These are phyloP conservation scores for Enoplolaimus lenunculus DNA, from an alignment of 2,888 invertebrate species.

Conservation along the genomic window DNA sequence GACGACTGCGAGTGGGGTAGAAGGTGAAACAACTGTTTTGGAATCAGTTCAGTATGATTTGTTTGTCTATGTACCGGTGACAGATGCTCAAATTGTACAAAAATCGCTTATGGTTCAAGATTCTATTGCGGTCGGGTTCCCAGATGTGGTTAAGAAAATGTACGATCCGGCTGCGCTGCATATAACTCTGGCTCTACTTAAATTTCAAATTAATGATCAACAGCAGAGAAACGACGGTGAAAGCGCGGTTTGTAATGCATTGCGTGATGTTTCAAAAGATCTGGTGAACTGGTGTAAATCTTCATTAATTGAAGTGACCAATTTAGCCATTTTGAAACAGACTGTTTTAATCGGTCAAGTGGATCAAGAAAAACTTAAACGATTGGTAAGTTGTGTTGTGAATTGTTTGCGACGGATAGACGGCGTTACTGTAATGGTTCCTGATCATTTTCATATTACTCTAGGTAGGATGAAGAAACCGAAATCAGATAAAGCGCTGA, in stretches of 20 bases:
- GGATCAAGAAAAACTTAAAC: neutral
- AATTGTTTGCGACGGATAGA: neutral
- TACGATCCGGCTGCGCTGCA: neutral
- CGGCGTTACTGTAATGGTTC: too few relatives aligned
- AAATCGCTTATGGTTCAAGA: neutral
- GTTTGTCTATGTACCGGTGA: neutral
- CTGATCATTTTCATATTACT: neutral
- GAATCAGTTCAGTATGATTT: neutral
- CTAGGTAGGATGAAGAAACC: neutral
- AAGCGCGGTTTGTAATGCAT: neutral
- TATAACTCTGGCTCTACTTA: neutral
- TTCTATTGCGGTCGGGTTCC: neutral
- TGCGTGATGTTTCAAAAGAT: neutral
- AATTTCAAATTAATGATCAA: too few relatives aligned
- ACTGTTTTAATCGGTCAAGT: neutral
- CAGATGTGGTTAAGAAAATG: neutral
- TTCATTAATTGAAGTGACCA: neutral
- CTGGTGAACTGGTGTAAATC: too few relatives aligned
- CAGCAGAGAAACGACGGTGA: neutral
- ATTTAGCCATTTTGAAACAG: neutral
- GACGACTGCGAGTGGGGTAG: neutral
- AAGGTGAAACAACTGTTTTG: neutral
- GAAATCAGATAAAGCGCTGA: too few relatives aligned
- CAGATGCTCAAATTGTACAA: neutral
- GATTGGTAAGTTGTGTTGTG: neutral